Conservation (phyloP, 1,140 invertebrate genomes). For the Potamilus streckersoni region DNA sequence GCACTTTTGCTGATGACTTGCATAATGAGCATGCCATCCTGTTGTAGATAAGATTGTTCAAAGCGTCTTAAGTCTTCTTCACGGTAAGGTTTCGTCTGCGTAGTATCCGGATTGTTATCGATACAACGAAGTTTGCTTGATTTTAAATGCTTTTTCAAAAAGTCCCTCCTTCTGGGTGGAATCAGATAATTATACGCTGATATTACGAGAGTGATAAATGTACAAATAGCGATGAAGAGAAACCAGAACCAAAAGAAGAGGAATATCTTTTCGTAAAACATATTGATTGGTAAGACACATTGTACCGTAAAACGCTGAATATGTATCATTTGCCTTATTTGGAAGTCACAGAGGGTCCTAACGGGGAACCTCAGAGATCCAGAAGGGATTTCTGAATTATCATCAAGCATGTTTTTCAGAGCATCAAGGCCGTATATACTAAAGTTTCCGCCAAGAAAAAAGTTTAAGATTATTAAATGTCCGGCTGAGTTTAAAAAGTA, state of each 20-base stretch:
- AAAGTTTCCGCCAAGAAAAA: conserved; percentile 67
- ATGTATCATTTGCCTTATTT: conserved; percentile 34
- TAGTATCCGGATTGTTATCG: too few species aligned
- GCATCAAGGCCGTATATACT: conserved; percentile 63
- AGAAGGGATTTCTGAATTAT: conserved; percentile 22
- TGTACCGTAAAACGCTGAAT: conserved; percentile 13
- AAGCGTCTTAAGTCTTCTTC: too few species aligned
- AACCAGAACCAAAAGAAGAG: conserved; percentile 71
- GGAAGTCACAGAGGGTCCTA: conserved; percentile 56
- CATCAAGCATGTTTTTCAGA: conserved; percentile 25
- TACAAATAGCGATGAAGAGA: conserved; percentile 59
- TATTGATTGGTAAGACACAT: conserved; percentile 28
- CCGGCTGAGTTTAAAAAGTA: conserved; percentile 68
- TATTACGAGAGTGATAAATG: too few species aligned
- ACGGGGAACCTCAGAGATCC: conserved; percentile 47
- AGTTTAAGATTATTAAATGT: conserved; percentile 68
- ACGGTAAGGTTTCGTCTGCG: too few species aligned
- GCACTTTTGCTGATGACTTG: too few species aligned
- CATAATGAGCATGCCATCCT: too few species aligned
- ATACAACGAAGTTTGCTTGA: too few species aligned
- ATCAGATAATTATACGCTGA: too few species aligned
- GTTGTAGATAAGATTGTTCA: too few species aligned
- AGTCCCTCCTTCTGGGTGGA: too few species aligned
- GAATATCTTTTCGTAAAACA: conserved; percentile 71
- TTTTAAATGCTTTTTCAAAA: too few species aligned